Evolutionary conservation across 2,113 vertebrate genomes (phyloP), one percentile per base, ranked within the genome.

Genomic region (Tupaia chinensis): DNA sequence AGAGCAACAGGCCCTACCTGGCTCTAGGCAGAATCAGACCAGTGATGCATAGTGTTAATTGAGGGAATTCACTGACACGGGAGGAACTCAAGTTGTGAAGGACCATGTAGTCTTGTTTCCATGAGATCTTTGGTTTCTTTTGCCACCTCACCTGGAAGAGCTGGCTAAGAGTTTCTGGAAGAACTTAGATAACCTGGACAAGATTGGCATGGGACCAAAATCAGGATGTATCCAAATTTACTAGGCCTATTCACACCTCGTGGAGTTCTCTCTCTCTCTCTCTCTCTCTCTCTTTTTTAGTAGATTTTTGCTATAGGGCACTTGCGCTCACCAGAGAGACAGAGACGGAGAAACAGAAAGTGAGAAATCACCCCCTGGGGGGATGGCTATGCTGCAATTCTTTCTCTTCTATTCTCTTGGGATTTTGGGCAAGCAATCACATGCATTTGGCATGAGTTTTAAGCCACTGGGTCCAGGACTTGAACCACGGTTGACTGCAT

Each of bases 191-290:
- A 76, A 77, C n/a, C n/a, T 11, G 6, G 86, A 61, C 20, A 17
- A 58, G 27, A 61, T 3, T 17, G 32, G 7, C 17, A 14, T 63
- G 78, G 56, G 14, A 16, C 6, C 56, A n/a, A 22, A 86, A 13
- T 19, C 58, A 61, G 11, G 29, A 44, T 25, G 16, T 9, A 56
- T 15, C 29, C 58, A 63, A 12, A 17, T 27, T 77, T 68, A 25
- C 23, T n/a, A 70, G 66, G 34, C 7, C 13, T 3, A 58, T n/a
- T 66, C 14, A 23, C 5, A 27, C 5, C 9, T 22, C 0, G 0
- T 29, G 34, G 53, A 63, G 13, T 23, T 69, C 58, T 56, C 1
- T 85, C 32, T 32, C 32, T 32, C 32, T 85, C 32, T 32, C 32
- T 32, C 32, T 32, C 32, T 32, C 32, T 69, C 58, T 56, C 1